Evolutionary conservation across 30 jellyfish, hydroid and myxozoan genomes (phyloP), one percentile per base, ranked within the genome.

Genomic region (Sanderia malayensis): DNA sequence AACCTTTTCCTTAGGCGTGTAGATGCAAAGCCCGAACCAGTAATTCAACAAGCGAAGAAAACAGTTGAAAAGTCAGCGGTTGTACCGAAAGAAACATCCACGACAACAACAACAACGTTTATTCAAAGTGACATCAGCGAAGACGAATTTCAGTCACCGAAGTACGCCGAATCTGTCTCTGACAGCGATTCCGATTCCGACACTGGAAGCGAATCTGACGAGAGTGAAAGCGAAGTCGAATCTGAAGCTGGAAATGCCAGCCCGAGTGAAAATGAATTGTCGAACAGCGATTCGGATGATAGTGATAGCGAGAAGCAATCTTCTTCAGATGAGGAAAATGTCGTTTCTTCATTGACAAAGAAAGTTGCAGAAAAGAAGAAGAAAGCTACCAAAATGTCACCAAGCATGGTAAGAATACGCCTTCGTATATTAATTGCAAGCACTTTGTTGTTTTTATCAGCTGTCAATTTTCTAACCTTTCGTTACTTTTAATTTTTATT

Each of bases 81-180:
- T n/a, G n/a, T n/a, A n/a, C n/a, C n/a, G n/a, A n/a, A n/a, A n/a
- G n/a, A n/a, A n/a, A n/a, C n/a, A n/a, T n/a, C n/a, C n/a, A n/a
- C 8, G 18, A 4, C 64, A 49, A 18, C 64, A 49, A 49, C 11
- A 49, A 4, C 64, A 49, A 37, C 6, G 52, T 13, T 37, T n/a
- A n/a, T n/a, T n/a, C 72, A 78, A 63, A 47, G 76, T 22, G 89
- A 64, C 58, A 59, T 65, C 28, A 84, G 88, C 58, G 96, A 87
- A 20, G 96, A 87, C 46, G 88, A 87, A 47, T 87, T 87, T 44
- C 71, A 80, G 58, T 87, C 96, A 11, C 96, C 96, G 24, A 87
- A 82, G 27, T 89, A 78, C 71, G 78, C 77, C 1, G 74, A 61
- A 18, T 65, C 89, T 27, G 95, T 61, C 13, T 62, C 95, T 19